Evolutionary conservation across 2,113 vertebrate genomes (phyloP), one percentile per base, ranked within the genome.

Genomic region (Trogon melanurus): DNA sequence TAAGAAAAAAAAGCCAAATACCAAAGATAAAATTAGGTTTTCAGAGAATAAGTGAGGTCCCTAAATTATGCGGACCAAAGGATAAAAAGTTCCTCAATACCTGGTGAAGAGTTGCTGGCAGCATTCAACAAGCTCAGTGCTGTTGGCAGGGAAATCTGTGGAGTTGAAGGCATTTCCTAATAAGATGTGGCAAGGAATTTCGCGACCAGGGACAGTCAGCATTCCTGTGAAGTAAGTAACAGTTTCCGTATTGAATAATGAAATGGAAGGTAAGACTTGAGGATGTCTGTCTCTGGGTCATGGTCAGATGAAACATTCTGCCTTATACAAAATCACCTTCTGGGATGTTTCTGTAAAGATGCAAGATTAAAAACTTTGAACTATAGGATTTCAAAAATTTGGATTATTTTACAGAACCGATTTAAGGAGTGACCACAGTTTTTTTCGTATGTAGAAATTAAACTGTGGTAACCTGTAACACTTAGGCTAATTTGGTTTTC

Each of bases 41-140:
- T 70, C 48, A 60, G 27, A 34, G 20, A 82, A 65, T 41, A 67
- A 16, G 5, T 41, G 13, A 80, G 5, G 9, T 83, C 15, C 45
- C 18, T 73, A 36, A 82, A 38, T 85, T 74, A 88, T 29, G 22
- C 6, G 50, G 11, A 60, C 16, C 79, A 54, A 91, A 62, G 9
- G 21, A 45, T n/a, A 60, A 88, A 74, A 8, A 14, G 3, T 44
- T 93, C 27, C 19, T 90, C 30, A 81, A 34, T 98, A 99, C 98
- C 98, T 98, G 96, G 60, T 74, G 50, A 98, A 97, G 13, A 99
- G 96, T n/a, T 88, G 92, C 65, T 95, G 95, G 95, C 99, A 99
- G 95, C 99, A 99, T 81, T 94, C 64, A 45, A 97, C 11, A 23
- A 98, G 58, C 26, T 97, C 36, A 32, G 97, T 96, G 88, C 76